A percentile compares a stretch with the other conserved stretches of the same genome.
Conservation (phyloP, 1,140 invertebrate genomes). For the Gryon sp. region DNA sequence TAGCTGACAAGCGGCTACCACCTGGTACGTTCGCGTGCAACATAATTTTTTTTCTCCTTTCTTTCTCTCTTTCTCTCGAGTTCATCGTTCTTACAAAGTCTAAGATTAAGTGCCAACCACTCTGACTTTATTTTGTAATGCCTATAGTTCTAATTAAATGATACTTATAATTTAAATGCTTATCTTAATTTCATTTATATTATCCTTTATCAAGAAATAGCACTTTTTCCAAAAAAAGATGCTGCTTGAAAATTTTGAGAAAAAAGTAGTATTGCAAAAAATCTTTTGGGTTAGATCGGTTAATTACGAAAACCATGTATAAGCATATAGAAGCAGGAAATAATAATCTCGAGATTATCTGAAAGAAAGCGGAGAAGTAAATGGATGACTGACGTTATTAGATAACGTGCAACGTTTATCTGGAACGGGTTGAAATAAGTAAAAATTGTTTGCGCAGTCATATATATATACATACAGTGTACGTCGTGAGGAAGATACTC, state of each 20-base stretch:
- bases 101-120: slow-evolving; percentile 13
- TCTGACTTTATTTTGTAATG: too few species aligned
- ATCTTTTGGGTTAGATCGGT: background rate
- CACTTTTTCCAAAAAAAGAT: too few species aligned
- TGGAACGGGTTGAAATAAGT: slow-evolving; percentile 44
- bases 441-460: slow-evolving; percentile 49
- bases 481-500: slow-evolving; percentile 55
- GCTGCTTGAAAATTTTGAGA: too few species aligned
- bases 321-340: slow-evolving; percentile 38
- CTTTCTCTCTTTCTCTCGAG: slow-evolving; percentile 8
- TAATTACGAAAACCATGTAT: slow-evolving; percentile 2
- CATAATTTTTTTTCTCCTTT: slow-evolving; percentile 23
- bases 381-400: slow-evolving; percentile 48
- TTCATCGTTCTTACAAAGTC: too few species aligned
- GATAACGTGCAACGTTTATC: slow-evolving; percentile 47
- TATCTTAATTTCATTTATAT: too few species aligned
- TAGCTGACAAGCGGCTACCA: slow-evolving; percentile 69
- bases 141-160: too few species aligned
- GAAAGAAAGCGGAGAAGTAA: slow-evolving; percentile 39
- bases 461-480: slow-evolving; percentile 12
- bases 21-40: slow-evolving; percentile 69
- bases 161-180: too few species aligned
- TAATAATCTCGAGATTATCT: slow-evolving; percentile 32
- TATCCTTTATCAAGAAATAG: too few species aligned
- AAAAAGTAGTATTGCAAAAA: too few species aligned